phyloP scores from a whole-genome alignment of 1,140 invertebrate genomes.

The Ylistrum balloti region DNA sequence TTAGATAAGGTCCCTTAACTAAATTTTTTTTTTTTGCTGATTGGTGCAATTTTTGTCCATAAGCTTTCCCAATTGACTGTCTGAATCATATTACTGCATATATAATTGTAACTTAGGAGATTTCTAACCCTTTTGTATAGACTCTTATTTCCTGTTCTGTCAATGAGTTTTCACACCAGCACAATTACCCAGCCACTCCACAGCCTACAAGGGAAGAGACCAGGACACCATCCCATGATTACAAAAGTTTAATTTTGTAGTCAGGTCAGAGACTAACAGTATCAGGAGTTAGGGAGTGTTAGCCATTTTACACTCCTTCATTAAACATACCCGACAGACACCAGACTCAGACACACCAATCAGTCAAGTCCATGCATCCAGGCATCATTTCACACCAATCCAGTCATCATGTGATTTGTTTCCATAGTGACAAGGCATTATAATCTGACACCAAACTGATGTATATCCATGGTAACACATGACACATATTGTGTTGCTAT shows the following conservation, averaged over 20 bases:
- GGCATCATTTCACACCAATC: not conserved
- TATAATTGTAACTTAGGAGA: not conserved
- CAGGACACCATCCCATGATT: not conserved
- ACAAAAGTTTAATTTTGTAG: not conserved
- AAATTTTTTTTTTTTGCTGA: no score
- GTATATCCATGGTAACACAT: no score
- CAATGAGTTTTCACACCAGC: constrained; percentile 15
- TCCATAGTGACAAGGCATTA: not conserved
- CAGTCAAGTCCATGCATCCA: not conserved
- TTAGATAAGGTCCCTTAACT: not conserved
- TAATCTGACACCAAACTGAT: no score
- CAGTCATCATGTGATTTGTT: not conserved
- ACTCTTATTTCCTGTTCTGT: not conserved
- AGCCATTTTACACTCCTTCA: not conserved
- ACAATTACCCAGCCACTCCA: not conserved
- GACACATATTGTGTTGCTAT: no score
- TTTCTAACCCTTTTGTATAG: not conserved
- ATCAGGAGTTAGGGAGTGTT: not conserved
- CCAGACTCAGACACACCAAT: not conserved
- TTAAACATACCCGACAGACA: not conserved
- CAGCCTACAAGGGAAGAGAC: not conserved
- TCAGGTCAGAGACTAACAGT: not conserved
- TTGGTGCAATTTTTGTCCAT: not conserved
- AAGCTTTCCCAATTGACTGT: not conserved
- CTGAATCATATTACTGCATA: not conserved